phyloP scores from a whole-genome alignment of 2,797 vertebrate genomes.

The Catostomus latipinnis region DNA sequence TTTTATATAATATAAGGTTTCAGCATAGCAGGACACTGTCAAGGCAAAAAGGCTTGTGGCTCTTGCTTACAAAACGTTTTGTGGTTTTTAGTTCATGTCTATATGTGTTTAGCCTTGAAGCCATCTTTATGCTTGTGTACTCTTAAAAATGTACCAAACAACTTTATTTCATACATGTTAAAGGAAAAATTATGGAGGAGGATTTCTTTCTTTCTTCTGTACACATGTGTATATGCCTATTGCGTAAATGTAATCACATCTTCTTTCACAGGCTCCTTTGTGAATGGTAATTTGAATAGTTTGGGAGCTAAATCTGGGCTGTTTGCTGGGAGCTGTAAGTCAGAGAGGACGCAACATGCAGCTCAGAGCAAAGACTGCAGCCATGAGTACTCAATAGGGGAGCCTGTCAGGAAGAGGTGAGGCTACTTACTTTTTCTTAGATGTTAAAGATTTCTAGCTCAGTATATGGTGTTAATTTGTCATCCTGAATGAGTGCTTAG shows the following conservation, averaged over 20 bases:
- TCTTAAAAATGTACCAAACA: too few species aligned
- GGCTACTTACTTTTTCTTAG: conserved; percentile 43
- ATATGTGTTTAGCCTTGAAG: too few species aligned
- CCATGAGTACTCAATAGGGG: conserved; percentile 87
- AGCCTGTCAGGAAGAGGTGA: conserved; percentile 85
- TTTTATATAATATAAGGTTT: not conserved
- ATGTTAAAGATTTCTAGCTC: not conserved
- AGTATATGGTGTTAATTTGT: not conserved
- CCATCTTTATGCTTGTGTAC: too few species aligned
- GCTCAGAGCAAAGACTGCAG: conserved; percentile 83
- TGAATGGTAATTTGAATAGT: conserved; percentile 83
- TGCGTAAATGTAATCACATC: not conserved
- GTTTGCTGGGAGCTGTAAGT: conserved; percentile 75
- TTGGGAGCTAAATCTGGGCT: conserved; percentile 71
- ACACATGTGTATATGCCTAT: not conserved
- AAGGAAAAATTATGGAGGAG: not conserved
- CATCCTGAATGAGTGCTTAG: not conserved
- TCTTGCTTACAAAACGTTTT: too few species aligned
- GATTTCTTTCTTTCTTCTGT: not conserved
- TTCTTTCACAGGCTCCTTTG: conserved; percentile 80
- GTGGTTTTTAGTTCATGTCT: too few species aligned
- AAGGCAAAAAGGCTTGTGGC: too few species aligned
- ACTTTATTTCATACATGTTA: not conserved
- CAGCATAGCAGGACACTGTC: not conserved
- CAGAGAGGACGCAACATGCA: conserved; percentile 82